Conservation (phyloP, 2,797 vertebrate genomes). For the Decapterus maruadsi region DNA sequence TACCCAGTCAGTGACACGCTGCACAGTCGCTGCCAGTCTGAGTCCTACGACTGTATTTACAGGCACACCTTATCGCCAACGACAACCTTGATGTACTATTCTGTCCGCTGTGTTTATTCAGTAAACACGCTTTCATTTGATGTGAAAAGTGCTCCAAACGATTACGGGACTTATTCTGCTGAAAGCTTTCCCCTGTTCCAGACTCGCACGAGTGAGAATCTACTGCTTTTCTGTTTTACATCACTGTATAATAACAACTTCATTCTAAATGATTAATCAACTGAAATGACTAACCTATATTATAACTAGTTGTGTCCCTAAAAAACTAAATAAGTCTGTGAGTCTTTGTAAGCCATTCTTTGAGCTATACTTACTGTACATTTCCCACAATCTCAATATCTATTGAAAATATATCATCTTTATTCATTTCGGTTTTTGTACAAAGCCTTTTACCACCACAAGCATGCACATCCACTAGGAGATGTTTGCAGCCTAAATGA, state of each 20-base stretch:
- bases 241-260: not conserved
- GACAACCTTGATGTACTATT: not conserved
- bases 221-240: not conserved
- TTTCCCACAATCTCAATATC: not conserved
- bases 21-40: not conserved
- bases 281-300: not conserved
- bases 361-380: not conserved
- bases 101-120: not conserved
- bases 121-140: not conserved
- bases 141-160: not conserved
- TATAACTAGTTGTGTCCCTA: not conserved
- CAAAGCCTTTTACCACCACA: not conserved
- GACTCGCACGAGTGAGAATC: not conserved
- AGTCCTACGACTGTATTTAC: constrained; percentile 10
- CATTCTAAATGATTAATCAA: not conserved
- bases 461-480: constrained; percentile 15
- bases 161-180: not conserved
- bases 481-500: constrained; percentile 37
- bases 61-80: not conserved
- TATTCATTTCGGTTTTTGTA: not conserved
- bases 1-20: constrained; percentile 26
- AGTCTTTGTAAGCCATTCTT: not conserved
- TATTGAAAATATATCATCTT: not conserved
- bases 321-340: not conserved
- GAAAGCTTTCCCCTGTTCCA: not conserved